A percentile compares a stretch with the other conserved stretches of the same genome.
phyloP scores from a whole-genome alignment of 2,888 invertebrate species.

The Thumatha senex region DNA sequence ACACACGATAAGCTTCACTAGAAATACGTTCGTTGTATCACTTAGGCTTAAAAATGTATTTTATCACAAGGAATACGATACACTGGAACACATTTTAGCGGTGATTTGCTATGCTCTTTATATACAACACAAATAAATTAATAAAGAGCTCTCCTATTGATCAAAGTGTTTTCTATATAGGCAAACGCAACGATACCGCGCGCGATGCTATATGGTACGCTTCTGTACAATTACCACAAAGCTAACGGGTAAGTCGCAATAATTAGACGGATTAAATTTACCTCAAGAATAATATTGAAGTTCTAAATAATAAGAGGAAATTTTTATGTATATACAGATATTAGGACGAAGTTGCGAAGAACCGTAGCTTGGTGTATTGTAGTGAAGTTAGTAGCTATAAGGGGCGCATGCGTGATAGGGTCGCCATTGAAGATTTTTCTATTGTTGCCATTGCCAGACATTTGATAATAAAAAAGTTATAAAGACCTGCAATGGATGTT shows the following conservation, averaged over 20 bases:
- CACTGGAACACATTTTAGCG: conserved; percentile 47
- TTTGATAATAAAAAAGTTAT: conserved; percentile 56
- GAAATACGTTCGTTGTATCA: conserved; percentile 55
- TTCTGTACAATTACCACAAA: conserved; percentile 23
- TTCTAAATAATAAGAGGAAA: conserved; percentile 61
- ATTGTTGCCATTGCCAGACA: conserved; percentile 71
- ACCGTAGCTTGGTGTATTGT: conserved; percentile 66
- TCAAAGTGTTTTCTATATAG: conserved; percentile 59
- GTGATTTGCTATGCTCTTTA: conserved; percentile 56
- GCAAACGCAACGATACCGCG: conserved; percentile 28
- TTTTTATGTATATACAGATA: conserved; percentile 79
- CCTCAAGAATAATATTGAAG: conserved; percentile 58
- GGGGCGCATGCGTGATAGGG: conserved; percentile 74
- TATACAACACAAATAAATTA: conserved; percentile 77
- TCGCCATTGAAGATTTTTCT: conserved; percentile 60
- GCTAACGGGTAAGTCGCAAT: conserved; percentile 20
- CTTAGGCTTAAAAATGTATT: conserved; percentile 45
- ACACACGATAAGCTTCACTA: conserved; percentile 47
- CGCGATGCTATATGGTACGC: conserved; percentile 21
- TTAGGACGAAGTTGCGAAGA: conserved; percentile 72
- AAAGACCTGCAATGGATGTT: conserved; percentile 40
- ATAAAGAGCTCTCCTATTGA: conserved; percentile 74
- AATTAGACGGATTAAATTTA: conserved; percentile 73
- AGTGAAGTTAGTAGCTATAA: conserved; percentile 60
- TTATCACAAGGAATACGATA: conserved; percentile 52